Conservation (phyloP, 2,113 vertebrate genomes). For the Catharus fuscescens region DNA sequence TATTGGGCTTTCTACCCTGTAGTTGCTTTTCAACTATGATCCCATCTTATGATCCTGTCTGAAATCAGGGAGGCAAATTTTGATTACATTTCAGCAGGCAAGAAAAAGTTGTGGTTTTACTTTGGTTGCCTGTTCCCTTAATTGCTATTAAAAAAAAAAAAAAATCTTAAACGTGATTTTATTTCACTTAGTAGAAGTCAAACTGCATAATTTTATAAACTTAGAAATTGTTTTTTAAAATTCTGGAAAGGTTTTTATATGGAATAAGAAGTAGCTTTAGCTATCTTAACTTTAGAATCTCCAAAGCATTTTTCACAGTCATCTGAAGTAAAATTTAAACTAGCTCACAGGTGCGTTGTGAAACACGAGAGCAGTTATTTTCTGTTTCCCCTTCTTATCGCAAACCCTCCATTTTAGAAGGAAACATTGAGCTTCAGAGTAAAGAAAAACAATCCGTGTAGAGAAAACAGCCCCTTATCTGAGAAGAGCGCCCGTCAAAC, state of each 20-base stretch:
- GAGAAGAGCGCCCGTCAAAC: too few relatives aligned
- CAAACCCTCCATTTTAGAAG: background rate
- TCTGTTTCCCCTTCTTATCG: background rate
- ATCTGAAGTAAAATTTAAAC: background rate
- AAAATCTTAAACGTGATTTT: background rate
- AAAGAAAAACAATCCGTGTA: rapidly evolving
- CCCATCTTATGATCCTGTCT: background rate
- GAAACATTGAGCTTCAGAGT: rapidly evolving
- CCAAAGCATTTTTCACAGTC: too few relatives aligned
- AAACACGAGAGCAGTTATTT: background rate
- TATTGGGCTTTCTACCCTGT: rapidly evolving
- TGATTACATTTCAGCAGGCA: background rate
- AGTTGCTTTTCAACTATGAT: background rate
- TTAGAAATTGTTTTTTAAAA: background rate
- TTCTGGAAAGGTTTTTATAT: background rate
- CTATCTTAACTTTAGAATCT: background rate
- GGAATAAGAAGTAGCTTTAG: background rate
- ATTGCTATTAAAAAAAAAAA: background rate
- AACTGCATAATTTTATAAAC: background rate
- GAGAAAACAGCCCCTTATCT: rapidly evolving
- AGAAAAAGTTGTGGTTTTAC: background rate
- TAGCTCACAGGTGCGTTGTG: background rate
- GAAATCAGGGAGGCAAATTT: background rate
- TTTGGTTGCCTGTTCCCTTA: background rate
- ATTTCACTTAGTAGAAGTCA: background rate